These are phyloP conservation scores for Salpingus planirostris DNA, from an alignment of 2,888 invertebrate genomes.

Conservation along the genomic window DNA sequence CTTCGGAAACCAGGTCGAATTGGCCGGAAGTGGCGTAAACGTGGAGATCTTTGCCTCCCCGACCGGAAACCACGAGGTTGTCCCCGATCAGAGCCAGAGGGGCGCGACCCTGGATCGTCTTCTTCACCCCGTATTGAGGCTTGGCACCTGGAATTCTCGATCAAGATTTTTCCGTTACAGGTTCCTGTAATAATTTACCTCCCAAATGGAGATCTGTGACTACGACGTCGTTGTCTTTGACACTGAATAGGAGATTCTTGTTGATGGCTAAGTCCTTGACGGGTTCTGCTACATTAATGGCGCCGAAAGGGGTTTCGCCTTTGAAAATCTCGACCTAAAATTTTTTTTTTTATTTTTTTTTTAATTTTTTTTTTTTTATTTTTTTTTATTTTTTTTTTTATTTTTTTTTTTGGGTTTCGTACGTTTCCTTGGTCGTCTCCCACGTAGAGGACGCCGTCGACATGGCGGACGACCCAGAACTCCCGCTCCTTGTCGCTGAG, in stretches of 20 bases:
- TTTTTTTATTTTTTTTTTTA: too few relatives aligned
- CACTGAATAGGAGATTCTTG: conserved; percentile 50
- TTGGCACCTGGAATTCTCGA: conserved; percentile 24
- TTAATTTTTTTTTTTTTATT: too few relatives aligned
- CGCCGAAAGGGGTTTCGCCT: too few relatives aligned
- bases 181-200: too few relatives aligned
- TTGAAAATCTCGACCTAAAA: conserved; percentile 44
- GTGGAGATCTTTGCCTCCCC: too few relatives aligned
- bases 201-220: conserved; percentile 52
- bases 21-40: too few relatives aligned
- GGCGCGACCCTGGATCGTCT: conserved; percentile 49
- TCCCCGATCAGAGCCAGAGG: conserved; percentile 46
- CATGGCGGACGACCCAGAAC: conserved; percentile 38
- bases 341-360: too few relatives aligned
- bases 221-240: conserved; percentile 52
- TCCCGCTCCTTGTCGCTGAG: conserved; percentile 38
- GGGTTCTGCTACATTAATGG: conserved; percentile 46
- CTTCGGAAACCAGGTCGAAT: too few relatives aligned
- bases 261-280: conserved; percentile 52
- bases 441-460: conserved; percentile 43
- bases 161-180: too few relatives aligned
- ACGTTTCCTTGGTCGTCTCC: conserved; percentile 58
- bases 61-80: too few relatives aligned
- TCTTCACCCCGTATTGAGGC: conserved; percentile 37
- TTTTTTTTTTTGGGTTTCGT: too few relatives aligned